Base-by-base conservation (phyloP, 1,140 invertebrate genomes). In the Diorhabda sublineata region DNA sequence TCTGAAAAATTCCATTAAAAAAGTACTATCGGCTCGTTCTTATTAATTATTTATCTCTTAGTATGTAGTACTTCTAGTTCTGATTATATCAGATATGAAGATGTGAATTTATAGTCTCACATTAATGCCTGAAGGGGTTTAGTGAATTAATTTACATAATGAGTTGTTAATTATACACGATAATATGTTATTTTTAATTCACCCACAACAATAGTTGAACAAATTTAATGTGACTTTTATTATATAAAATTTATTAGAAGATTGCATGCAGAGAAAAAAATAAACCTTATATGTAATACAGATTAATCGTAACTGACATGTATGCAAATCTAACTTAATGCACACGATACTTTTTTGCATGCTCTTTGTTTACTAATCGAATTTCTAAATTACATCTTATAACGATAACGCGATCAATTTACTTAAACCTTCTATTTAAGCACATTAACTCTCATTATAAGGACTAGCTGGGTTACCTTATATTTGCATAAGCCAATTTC, bases 161-260 rank as follows among this genome's bases (percentile, higher is more conserved):
- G 67, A 47, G 44, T 62, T 43, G 66, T 65, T 69, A 66, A 69
- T 69, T 61, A 66, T 42, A 64, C 64, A 7, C 44, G n/a, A 43
- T 59, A 58, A 69, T 61, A 56, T 69, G 58, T 69, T 69, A 69
- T 66, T 69, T 61, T 43, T n/a, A 62, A 44, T 45, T 44, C 5
- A 59, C 60, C 63, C 41, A 45, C 41, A 56, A 66, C 45, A 45
- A 47, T 45, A 8, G 61, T 68, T 56, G 41, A 61, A 65, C 58
- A 71, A 71, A 71, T 71, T 67, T 45, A 67, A 71, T 62, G 65
- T 58, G 69, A 71, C 65, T 67, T 71, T 67, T 61, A 64, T 67
- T 71, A 56, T 41, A 64, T 61, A 45, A 67, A 71, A 71, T 71
- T 71, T 67, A 71, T 71, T 71, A 45, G 65, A 57, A 63, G 59